phyloP scores from a whole-genome alignment of 2,888 invertebrate species.

The Rhagophthalmus giganteus region DNA sequence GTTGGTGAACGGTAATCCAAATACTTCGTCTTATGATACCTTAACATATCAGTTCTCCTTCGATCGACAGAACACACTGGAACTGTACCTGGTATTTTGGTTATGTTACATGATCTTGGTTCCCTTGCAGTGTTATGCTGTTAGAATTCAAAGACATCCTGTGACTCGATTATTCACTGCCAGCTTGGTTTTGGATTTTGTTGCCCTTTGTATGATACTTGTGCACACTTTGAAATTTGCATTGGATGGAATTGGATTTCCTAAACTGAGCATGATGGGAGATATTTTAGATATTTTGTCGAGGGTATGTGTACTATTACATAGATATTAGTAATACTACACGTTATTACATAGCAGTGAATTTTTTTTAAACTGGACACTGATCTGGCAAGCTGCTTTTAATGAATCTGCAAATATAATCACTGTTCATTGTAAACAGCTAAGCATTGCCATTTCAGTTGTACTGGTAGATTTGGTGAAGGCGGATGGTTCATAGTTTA shows the following conservation, averaged over 20 bases:
- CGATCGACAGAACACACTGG: conserved; percentile 90
- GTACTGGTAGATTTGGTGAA: no score
- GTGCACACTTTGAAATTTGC: conserved; percentile 89
- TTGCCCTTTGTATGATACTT: conserved; percentile 84
- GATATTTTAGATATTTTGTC: conserved; percentile 92
- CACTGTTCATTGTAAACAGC: no score
- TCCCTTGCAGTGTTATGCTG: conserved; percentile 90
- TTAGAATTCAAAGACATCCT: conserved; percentile 84
- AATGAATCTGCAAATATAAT: no score
- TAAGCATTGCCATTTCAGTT: no score
- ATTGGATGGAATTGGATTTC: conserved; percentile 85
- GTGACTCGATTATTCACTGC: conserved; percentile 89
- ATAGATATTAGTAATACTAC: no score
- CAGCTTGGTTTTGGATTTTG: conserved; percentile 81
- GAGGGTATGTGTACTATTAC: conserved; percentile 74
- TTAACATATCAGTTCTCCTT: conserved; percentile 95
- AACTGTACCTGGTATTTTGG: conserved; percentile 87
- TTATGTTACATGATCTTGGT: conserved; percentile 80
- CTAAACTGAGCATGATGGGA: conserved; percentile 80
- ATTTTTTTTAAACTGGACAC: no score
- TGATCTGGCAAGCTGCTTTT: no score
- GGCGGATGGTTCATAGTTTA: no score
- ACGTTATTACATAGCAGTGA: no score
- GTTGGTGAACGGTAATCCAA: conserved; percentile 96
- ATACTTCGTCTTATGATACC: conserved; percentile 81